Conservation (phyloP, 2,113 vertebrate genomes). For the Podiceps cristatus region DNA sequence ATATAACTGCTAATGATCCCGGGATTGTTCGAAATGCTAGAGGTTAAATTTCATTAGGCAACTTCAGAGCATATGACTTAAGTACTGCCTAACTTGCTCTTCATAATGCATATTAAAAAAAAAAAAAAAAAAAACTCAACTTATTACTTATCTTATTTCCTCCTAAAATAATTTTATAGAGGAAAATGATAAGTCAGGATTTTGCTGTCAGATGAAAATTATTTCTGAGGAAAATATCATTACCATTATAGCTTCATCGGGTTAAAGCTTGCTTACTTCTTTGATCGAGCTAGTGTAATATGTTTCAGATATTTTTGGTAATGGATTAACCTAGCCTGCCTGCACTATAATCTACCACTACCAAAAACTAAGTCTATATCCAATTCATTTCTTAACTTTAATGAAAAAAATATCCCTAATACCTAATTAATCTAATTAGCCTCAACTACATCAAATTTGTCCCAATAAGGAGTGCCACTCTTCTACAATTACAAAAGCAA, state of each 20-base stretch:
- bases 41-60: neutral
- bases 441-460: too few species aligned
- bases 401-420: neutral
- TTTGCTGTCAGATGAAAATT: neutral
- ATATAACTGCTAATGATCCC: neutral
- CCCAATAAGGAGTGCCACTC: neutral
- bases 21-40: neutral
- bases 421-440: too few species aligned
- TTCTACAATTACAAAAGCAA: neutral
- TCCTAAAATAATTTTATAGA: neutral
- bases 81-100: neutral
- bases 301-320: neutral
- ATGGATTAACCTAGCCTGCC: neutral
- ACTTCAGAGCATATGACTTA: neutral
- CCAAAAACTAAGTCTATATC: neutral
- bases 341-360: neutral
- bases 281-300: neutral
- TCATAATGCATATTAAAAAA: neutral
- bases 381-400: neutral
- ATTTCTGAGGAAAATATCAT: neutral
- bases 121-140: neutral
- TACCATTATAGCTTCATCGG: neutral
- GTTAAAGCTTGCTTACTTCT: neutral
- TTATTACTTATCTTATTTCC: neutral
- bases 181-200: neutral